These are phyloP conservation scores for Cirrhinus mrigala DNA, from an alignment of 2,797 vertebrate species.

Conservation along the genomic window DNA sequence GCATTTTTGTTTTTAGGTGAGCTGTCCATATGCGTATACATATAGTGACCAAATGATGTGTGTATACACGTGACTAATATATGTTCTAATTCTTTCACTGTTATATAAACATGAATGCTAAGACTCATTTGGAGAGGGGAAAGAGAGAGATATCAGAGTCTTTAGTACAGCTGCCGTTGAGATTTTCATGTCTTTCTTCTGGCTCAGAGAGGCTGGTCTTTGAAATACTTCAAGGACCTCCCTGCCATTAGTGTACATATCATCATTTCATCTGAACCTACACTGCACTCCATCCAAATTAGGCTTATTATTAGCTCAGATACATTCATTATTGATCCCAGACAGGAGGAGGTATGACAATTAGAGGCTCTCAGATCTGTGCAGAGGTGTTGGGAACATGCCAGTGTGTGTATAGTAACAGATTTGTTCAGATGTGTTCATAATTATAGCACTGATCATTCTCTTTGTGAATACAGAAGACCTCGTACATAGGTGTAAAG, in stretches of 20 bases:
- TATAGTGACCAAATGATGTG: neutral
- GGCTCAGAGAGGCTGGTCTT: conserved; percentile 37
- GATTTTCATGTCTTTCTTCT: conserved; percentile 30
- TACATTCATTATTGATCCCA: conserved; percentile 44
- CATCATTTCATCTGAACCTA: conserved; percentile 42
- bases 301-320: conserved; percentile 33
- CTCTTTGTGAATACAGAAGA: conserved; percentile 8
- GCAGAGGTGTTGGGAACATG: conserved; percentile 20
- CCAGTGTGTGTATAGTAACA: conserved; percentile 6
- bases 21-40: neutral
- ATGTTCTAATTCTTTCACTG: neutral
- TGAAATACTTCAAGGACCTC: conserved; percentile 45
- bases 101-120: conserved; percentile 20
- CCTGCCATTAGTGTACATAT: conserved; percentile 35
- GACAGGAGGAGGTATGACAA: conserved; percentile 27
- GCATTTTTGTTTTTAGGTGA: neutral
- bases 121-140: neutral
- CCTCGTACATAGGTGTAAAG: neutral
- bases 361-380: conserved; percentile 26
- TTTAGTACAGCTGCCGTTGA: conserved; percentile 1
- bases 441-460: neutral
- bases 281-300: conserved; percentile 23
- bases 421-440: conserved; percentile 24
- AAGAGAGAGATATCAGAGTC: conserved; percentile 6
- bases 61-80: neutral